A percentile compares a stretch with the other conserved stretches of the same genome.
Evolutionary conservation across 2,797 vertebrate species (phyloP).

Genomic region (Sebastes ruberrimus): DNA sequence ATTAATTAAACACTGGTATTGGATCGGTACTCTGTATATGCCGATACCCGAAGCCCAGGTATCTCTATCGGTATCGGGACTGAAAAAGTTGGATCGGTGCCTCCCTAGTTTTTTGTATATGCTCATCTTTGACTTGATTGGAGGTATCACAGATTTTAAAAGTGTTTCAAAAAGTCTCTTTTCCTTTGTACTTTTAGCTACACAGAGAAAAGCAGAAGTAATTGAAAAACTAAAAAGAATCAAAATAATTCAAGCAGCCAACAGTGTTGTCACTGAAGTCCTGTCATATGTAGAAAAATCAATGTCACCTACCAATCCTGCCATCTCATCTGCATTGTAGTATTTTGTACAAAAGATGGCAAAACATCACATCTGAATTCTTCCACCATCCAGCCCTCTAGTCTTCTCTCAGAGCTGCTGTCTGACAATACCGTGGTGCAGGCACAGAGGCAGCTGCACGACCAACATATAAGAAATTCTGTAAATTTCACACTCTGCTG

Average conservation of each 20-base stretch:
- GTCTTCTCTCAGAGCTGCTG: conserved; percentile 39
- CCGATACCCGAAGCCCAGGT: no score
- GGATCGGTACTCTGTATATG: no score
- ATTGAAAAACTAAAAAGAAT: conserved; percentile 9
- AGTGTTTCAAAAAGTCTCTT: not conserved
- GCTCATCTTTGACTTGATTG: not conserved
- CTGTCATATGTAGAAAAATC: conserved; percentile 44
- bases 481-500: conserved; percentile 90
- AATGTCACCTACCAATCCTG: conserved; percentile 33
- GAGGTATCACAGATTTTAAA: not conserved
- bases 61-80: no score
- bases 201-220: not conserved
- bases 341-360: conserved; percentile 50
- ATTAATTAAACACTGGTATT: no score
- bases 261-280: conserved; percentile 18
- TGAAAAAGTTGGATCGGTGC: no score
- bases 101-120: no score
- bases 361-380: conserved; percentile 80
- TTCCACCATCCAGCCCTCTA: conserved; percentile 39
- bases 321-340: conserved; percentile 46
- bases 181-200: not conserved
- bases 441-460: conserved; percentile 85
- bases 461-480: conserved; percentile 87
- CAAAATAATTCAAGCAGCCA: conserved; percentile 1
- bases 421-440: conserved; percentile 75